These are phyloP conservation scores for Varanus salvator DNA, from an alignment of 2,113 vertebrate species.

Conservation along the genomic window DNA sequence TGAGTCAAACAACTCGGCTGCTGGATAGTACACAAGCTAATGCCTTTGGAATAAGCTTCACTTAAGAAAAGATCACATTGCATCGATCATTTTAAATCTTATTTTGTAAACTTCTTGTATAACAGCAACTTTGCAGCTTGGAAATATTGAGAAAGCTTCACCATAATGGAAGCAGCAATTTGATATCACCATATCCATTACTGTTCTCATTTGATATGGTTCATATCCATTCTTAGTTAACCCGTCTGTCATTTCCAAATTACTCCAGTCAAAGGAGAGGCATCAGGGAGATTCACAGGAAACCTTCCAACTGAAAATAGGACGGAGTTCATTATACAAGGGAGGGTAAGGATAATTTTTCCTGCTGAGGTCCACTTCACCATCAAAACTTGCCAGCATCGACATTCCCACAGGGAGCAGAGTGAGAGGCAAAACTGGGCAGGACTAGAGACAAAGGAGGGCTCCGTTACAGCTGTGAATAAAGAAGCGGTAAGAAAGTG, in stretches of 20 bases:
- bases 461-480: no score
- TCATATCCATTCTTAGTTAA: background rate
- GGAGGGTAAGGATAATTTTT: no score
- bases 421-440: background rate
- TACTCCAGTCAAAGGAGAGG: background rate
- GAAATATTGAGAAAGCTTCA: background rate
- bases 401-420: background rate
- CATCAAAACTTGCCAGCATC: no score
- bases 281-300: background rate
- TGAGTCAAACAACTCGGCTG: background rate
- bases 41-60: background rate
- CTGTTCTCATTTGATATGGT: background rate
- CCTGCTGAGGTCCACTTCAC: no score
- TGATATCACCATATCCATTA: constrained; percentile 6
- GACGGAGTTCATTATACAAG: no score
- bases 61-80: background rate
- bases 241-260: background rate
- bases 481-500: background rate
- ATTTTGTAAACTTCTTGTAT: background rate
- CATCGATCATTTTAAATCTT: constrained; percentile 1
- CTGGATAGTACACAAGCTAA: background rate
- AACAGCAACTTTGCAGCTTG: background rate
- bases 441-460: no score
- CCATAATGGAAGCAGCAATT: background rate
- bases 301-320: no score